Conservation (phyloP, 2,113 vertebrate genomes). For the Crotalus viridis region DNA sequence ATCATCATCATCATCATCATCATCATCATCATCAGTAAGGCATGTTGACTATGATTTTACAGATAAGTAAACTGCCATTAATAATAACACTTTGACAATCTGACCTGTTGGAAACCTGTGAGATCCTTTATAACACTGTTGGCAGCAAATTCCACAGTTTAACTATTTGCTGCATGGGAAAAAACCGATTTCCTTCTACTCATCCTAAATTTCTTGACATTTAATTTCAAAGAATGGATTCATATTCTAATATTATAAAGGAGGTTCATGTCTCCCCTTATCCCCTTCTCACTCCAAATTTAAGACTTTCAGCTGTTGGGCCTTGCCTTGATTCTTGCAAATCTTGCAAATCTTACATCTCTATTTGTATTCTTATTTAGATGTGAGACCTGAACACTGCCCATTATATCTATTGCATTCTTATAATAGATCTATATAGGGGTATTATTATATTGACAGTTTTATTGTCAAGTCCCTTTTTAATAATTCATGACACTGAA, state of each 20-base stretch:
- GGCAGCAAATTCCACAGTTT: not conserved
- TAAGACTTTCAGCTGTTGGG: not conserved
- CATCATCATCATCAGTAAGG: not conserved
- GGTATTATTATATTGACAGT: not conserved
- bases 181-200: not conserved
- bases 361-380: not conserved
- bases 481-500: not conserved
- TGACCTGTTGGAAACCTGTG: not conserved
- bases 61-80: not conserved
- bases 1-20: no score
- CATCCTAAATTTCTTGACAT: not conserved
- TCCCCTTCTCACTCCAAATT: not conserved
- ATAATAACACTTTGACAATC: not conserved
- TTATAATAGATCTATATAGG: not conserved
- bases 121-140: not conserved
- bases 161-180: not conserved
- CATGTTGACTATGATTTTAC: not conserved
- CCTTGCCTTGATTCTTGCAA: not conserved
- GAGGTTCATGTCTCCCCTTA: not conserved
- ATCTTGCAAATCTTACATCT: not conserved
- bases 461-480: not conserved
- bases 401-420: not conserved
- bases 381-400: not conserved
- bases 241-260: not conserved
- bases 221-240: not conserved